phyloP scores from a whole-genome alignment of 2,888 invertebrate species.

The Heliconius aoede region DNA sequence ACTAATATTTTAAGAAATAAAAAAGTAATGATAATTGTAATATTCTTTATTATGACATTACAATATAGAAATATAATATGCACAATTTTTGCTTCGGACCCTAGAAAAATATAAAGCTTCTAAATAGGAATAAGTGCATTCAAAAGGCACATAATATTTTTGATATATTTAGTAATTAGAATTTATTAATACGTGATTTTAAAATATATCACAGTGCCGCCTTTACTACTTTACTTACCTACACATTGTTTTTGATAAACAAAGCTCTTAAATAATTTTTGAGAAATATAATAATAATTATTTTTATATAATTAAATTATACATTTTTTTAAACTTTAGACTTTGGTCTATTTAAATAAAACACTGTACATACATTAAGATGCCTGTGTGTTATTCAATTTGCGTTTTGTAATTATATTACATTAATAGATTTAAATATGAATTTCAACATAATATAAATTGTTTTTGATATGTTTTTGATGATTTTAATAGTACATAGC shows the following conservation, averaged over 20 bases:
- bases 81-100: background rate
- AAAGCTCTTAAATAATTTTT: background rate
- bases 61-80: background rate
- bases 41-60: background rate
- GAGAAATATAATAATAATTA: no score
- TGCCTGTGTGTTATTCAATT: no score
- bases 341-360: no score
- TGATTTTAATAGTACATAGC: background rate
- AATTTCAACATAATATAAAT: background rate
- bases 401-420: background rate
- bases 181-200: background rate
- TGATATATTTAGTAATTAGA: background rate
- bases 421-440: background rate
- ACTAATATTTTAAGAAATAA: background rate
- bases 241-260: background rate
- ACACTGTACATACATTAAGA: no score
- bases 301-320: no score
- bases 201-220: slow-evolving; percentile 17
- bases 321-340: no score
- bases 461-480: slow-evolving; percentile 10
- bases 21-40: background rate
- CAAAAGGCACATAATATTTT: slow-evolving; percentile 15
- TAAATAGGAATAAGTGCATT: slow-evolving; percentile 19
- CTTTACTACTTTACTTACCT: no score
- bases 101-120: slow-evolving; percentile 2